Conservation (phyloP, 2,888 invertebrate genomes). For the Venusia cambrica region DNA sequence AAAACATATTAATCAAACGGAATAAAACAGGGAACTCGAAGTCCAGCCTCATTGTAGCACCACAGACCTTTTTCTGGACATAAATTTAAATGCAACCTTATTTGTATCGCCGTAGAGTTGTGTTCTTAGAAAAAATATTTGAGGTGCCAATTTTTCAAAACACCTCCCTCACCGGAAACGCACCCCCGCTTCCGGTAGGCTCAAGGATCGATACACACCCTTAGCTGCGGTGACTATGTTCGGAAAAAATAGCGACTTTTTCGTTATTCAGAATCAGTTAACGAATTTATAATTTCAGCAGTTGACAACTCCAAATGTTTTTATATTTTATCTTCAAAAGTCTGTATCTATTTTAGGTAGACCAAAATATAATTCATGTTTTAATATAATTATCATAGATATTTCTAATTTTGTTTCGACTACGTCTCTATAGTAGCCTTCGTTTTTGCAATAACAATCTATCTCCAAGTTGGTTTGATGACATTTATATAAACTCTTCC, state of each 20-base stretch:
- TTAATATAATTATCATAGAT: too few species aligned
- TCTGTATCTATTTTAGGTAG: too few species aligned
- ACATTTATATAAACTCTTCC: too few species aligned
- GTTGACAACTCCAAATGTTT: too few species aligned
- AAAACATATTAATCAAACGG: constrained; percentile 33
- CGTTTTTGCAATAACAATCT: too few species aligned
- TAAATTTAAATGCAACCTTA: constrained; percentile 33
- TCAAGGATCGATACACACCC: constrained; percentile 72
- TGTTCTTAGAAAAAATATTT: constrained; percentile 45
- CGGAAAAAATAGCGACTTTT: constrained; percentile 41
- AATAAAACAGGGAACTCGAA: constrained; percentile 43
- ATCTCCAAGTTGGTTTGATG: too few species aligned
- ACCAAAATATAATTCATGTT: too few species aligned
- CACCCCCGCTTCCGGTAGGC: constrained; percentile 69
- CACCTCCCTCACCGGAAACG: constrained; percentile 67
- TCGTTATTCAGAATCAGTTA: constrained; percentile 4
- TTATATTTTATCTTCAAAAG: too few species aligned
- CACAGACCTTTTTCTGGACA: constrained; percentile 37
- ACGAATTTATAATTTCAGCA: too few species aligned
- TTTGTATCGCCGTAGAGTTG: constrained; percentile 36
- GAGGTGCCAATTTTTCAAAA: constrained; percentile 79
- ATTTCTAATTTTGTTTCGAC: too few species aligned
- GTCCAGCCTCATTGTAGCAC: constrained; percentile 41
- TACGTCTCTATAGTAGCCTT: too few species aligned
- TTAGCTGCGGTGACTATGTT: constrained; percentile 55